Conservation (phyloP, 1,140 invertebrate genomes). For the Hycleus phaleratus region DNA sequence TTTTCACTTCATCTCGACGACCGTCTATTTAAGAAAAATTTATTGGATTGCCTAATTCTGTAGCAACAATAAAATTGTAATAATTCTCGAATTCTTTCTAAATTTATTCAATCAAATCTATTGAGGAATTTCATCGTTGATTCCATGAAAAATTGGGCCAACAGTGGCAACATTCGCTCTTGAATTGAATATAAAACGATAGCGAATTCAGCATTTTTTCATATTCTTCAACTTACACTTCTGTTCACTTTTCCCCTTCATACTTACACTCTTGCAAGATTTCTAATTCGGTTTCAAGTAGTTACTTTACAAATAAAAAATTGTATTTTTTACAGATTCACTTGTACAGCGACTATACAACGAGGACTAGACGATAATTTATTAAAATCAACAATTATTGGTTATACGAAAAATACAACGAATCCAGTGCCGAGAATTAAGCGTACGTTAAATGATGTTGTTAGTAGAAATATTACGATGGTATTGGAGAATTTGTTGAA, state of each 20-base stretch:
- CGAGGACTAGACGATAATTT: neutral
- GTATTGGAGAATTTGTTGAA: conserved; percentile 79
- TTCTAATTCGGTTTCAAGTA: conserved; percentile 1
- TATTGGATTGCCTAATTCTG: no score
- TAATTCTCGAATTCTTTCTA: no score
- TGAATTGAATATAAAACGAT: conserved; percentile 16
- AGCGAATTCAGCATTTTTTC: conserved; percentile 16
- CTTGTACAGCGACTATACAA: neutral
- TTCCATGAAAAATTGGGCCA: no score
- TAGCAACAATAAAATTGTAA: no score
- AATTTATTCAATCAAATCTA: no score
- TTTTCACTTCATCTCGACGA: no score
- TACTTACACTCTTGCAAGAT: no score
- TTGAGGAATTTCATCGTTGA: no score
- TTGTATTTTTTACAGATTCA: no score
- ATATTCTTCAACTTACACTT: neutral
- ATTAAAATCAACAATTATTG: conserved; percentile 1
- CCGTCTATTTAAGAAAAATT: no score
- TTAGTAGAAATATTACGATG: conserved; percentile 72
- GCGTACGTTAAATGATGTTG: conserved; percentile 55
- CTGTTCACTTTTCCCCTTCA: neutral
- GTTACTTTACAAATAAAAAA: neutral
- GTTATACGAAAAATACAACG: neutral
- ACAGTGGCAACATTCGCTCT: neutral
- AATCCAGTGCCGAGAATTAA: conserved; percentile 28